Base-by-base conservation (phyloP, 2,113 vertebrate species). In the Desmodus rotundus region DNA sequence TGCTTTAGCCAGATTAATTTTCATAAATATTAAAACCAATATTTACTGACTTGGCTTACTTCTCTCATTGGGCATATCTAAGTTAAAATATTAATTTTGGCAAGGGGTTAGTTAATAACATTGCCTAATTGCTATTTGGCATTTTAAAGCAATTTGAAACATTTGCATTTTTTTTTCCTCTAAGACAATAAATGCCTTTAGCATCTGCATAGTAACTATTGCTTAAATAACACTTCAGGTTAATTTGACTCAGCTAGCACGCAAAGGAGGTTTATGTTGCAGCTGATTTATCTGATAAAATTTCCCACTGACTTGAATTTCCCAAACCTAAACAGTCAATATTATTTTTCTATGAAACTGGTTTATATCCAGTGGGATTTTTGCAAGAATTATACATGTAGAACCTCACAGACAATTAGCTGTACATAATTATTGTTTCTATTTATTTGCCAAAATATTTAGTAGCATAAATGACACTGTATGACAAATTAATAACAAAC, bases 1-100 rank as follows among this genome's bases (percentile, higher is more conserved):
- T 93, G 45, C 50, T 94, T 95, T 74, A 65, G 78, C 91, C 82
- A 94, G 56, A 89, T 72, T 77, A 38, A 93, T 91, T 96, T 96
- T 93, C 78, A 94, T 94, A 95, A 95, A 95, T 97, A 96, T 96
- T 95, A 94, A 97, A 97, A 93, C 54, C 38, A 95, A 76, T 96
- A 96, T 94, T 97, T 97, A 80, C 89, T 96, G 93, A 68, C 61
- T 61, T 87, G 45, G 52, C 43, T 92, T 88, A 85, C 28, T 78
- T 93, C 67, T 89, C 88, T 94, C 95, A 54, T 33, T 76, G 93
- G 82, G n/a, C 43, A 70, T 58, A 73, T 73, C 73, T 88, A 96
- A 94, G 45, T 87, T 86, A 93, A 94, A 94, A 94, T 91, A 76
- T 87, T 95, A 95, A 95, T 90, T 91, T 94, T 94, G 93, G 82